Base-by-base conservation (phyloP, 2,888 invertebrate genomes). In the Orthosia cruda region DNA sequence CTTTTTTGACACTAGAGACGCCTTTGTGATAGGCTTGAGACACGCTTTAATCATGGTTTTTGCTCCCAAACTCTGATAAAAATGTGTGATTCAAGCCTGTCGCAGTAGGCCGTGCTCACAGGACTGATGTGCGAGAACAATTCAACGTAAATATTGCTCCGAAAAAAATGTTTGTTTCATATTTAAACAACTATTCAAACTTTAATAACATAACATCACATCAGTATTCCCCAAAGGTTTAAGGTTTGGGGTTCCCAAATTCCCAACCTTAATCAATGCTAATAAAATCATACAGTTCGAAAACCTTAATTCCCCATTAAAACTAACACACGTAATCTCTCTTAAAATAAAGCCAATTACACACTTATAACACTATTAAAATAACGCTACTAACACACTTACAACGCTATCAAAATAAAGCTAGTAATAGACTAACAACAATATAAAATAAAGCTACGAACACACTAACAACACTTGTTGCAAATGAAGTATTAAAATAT, bases 401-500 rank as follows among this genome's bases (percentile, higher is more conserved):
- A 47, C 32, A 75, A 64, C 32, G 54, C 54, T 62, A 63, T 58
- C 50, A 62, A 62, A 73, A 77, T 79, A 70, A 80, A 49, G 62
- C 58, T 18, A 13, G 20, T 49, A 67, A 45, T 32, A 55, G 26
- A 68, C 81, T 64, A 54, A 47, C 45, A 75, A 68, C 32, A 61
- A 26, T 62, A 63, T 58, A 50, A 62, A 62, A 73, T 77, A 66
- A 83, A 54, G 65, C 62, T 23, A 18, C 45, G 58, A 67, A 50
- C 47, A 55, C 45, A 71, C 84, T 67, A 58, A 52, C 52, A 72
- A 65, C 40, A 67, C 66, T 72, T 59, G 71, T 71, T 59, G 61
- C 54, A 74, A 86, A 83, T 86, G 59, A 86, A 86, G 75, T 77
- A 80, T 86, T 84, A 86, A 84, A 86, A 88, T 87, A 86, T 86